Conservation (phyloP, 2,888 invertebrate species). For the Mythimna loreyi region DNA sequence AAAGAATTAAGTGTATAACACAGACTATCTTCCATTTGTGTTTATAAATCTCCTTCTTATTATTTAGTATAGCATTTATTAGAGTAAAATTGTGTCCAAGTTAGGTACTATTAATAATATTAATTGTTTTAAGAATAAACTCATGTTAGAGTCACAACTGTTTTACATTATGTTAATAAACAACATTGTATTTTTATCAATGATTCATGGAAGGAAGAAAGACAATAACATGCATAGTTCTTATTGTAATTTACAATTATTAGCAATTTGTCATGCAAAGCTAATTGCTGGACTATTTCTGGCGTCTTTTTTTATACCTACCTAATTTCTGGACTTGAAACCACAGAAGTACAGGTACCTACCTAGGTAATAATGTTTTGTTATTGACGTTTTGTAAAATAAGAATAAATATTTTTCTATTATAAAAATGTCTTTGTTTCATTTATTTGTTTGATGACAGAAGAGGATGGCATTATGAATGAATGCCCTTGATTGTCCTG, state of each 20-base stretch:
- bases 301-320: background rate
- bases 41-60: too few relatives aligned
- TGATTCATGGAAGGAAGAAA: background rate
- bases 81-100: too few relatives aligned
- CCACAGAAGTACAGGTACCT: background rate
- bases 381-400: slow-evolving; percentile 21
- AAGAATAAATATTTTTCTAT: slow-evolving; percentile 46
- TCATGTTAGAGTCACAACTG: too few relatives aligned
- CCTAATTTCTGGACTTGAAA: background rate
- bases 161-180: background rate
- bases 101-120: too few relatives aligned
- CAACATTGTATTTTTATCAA: slow-evolving; percentile 7
- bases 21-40: too few relatives aligned
- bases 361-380: slow-evolving; percentile 4
- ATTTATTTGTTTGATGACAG: background rate
- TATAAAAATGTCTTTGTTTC: slow-evolving; percentile 6
- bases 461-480: background rate
- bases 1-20: too few relatives aligned
- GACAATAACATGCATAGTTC: too few relatives aligned
- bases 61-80: too few relatives aligned
- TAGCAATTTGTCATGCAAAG: background rate
- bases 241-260: too few relatives aligned
- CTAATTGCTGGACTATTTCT: background rate
- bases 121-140: too few relatives aligned
- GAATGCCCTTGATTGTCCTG: slow-evolving; percentile 19